Evolutionary conservation across 1,140 invertebrate genomes (phyloP).

Genomic region (Gryllus bimaculatus): DNA sequence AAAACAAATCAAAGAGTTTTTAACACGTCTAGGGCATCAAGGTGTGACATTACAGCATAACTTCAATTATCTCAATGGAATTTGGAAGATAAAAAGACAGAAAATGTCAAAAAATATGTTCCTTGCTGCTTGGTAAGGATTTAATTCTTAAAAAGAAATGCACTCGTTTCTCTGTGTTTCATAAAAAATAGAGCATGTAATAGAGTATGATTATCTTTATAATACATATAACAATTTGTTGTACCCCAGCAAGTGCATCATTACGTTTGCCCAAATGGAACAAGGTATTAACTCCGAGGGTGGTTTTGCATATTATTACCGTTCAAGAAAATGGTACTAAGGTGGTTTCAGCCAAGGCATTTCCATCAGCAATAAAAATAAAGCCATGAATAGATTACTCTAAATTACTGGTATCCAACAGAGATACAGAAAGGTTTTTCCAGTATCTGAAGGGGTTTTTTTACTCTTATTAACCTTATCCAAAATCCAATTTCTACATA

Average conservation of each 20-base stretch:
- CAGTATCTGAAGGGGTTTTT: background rate
- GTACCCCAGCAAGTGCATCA: too few species aligned
- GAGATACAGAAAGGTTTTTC: background rate
- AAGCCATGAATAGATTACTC: too few species aligned
- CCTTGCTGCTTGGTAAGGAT: background rate
- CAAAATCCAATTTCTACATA: background rate
- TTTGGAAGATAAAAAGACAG: background rate
- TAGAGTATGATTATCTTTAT: too few species aligned
- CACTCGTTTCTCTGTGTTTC: background rate
- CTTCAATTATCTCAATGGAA: background rate
- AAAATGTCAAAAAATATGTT: background rate
- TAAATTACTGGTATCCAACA: background rate
- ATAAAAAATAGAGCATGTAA: too few species aligned
- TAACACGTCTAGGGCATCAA: background rate
- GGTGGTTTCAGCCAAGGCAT: too few species aligned
- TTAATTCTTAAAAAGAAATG: background rate
- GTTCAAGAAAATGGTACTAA: too few species aligned
- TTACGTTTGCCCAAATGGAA: too few species aligned
- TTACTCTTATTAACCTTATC: background rate
- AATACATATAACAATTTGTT: too few species aligned
- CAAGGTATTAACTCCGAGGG: too few species aligned
- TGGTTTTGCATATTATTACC: too few species aligned
- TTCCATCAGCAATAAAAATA: too few species aligned
- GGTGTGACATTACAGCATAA: background rate
- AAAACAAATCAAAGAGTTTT: slow-evolving; percentile 14